Evolutionary conservation across 2,113 vertebrate genomes (phyloP).

Genomic region (Mugil cephalus): DNA sequence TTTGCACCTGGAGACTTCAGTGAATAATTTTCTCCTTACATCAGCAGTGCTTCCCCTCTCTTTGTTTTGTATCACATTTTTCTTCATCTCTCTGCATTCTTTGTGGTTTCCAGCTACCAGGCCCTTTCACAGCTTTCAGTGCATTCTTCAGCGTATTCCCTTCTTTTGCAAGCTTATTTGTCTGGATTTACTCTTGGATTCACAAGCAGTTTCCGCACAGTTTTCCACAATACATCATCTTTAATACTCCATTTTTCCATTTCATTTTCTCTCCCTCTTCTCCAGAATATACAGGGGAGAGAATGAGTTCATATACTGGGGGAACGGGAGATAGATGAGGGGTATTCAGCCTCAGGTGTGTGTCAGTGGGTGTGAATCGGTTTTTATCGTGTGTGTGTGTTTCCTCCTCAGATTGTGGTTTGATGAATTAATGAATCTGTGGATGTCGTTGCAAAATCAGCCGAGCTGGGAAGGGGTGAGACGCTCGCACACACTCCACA

Average conservation of each 20-base stretch:
- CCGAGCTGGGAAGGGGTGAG: conserved; percentile 97
- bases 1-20: conserved; percentile 26
- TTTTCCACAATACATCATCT: conserved; percentile 75
- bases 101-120: conserved; percentile 28
- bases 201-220: conserved; percentile 52
- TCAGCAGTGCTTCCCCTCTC: conserved; percentile 5
- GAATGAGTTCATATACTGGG: conserved; percentile 55
- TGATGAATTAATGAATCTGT: conserved; percentile 93
- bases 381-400: conserved; percentile 36
- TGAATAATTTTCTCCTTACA: conserved; percentile 23
- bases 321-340: conserved; percentile 55
- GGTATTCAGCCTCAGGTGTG: conserved; percentile 53
- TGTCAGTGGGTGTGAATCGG: conserved; percentile 11
- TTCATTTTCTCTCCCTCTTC: conserved; percentile 43
- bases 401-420: conserved; percentile 90
- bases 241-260: conserved; percentile 64
- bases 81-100: conserved; percentile 9
- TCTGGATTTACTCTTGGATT: conserved; percentile 71
- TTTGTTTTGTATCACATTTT: conserved; percentile 35
- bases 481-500: conserved; percentile 19
- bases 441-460: conserved; percentile 95
- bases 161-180: conserved; percentile 60
- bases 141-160: conserved; percentile 53
- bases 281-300: conserved; percentile 33
- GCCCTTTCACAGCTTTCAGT: conserved; percentile 41